A percentile compares a stretch with the other conserved stretches of the same genome.
These are phyloP conservation scores for Pocillopora meandrina DNA, from an alignment of 92 coral and sea anemone genomes.

Conservation along the genomic window DNA sequence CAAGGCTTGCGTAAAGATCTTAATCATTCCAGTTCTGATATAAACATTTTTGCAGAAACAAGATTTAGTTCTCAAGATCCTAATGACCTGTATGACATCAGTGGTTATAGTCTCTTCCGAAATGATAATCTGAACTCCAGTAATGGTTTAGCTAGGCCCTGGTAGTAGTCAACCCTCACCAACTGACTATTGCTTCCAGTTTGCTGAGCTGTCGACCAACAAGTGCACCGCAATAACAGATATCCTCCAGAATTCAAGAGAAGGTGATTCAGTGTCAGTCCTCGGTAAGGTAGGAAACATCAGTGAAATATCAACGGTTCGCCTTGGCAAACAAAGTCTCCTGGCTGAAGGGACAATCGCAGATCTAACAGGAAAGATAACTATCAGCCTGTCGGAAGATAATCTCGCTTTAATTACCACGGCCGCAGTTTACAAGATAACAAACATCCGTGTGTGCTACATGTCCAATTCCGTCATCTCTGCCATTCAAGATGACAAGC, in stretches of 20 bases:
- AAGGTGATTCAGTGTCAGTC: neutral
- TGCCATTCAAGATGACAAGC: constrained; percentile 15
- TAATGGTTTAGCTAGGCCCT: too few relatives aligned
- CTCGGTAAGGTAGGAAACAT: neutral
- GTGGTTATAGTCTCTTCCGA: too few relatives aligned
- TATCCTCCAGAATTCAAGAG: constrained; percentile 25
- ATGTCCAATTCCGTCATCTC: constrained; percentile 9
- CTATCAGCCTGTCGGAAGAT: constrained; percentile 28
- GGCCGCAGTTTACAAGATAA: constrained; percentile 37
- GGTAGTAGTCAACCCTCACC: neutral
- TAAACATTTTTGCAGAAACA: too few relatives aligned
- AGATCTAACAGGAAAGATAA: constrained; percentile 36
- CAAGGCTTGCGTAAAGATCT: too few relatives aligned
- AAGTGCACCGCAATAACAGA: constrained; percentile 24
- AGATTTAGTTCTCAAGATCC: too few relatives aligned
- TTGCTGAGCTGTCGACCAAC: constrained; percentile 12
- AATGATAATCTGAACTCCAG: too few relatives aligned
- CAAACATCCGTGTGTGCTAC: constrained; percentile 33
- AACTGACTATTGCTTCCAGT: constrained; percentile 36
- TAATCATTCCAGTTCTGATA: too few relatives aligned
- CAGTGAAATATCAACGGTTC: too few relatives aligned
- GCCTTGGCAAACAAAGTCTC: too few relatives aligned
- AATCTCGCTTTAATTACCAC: constrained; percentile 30
- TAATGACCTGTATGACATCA: too few relatives aligned
- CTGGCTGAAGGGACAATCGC: neutral